phyloP scores from a whole-genome alignment of 2,797 vertebrate species.

The Novumbra hubbsi region DNA sequence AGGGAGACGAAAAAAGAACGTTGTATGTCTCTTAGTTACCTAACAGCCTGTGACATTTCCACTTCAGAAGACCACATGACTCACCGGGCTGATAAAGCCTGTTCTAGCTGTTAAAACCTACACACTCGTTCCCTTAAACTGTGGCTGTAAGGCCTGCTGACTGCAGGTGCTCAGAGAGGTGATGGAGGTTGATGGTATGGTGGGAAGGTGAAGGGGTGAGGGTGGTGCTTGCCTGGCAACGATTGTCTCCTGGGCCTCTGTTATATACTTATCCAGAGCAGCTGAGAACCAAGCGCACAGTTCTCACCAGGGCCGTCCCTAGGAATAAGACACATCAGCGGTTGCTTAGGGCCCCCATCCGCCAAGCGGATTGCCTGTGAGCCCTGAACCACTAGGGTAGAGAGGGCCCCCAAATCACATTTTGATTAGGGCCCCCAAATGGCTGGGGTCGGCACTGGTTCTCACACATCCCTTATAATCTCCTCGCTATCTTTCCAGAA shows the following conservation, averaged over 20 bases:
- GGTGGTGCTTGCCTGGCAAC: background rate
- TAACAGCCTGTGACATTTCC: background rate
- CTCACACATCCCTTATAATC: background rate
- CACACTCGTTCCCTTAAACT: background rate
- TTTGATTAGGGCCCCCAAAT: too few relatives aligned
- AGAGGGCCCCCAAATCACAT: too few relatives aligned
- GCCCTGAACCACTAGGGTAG: too few relatives aligned
- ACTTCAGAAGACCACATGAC: background rate
- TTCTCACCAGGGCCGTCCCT: too few relatives aligned
- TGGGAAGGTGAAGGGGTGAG: background rate
- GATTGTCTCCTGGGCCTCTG: background rate
- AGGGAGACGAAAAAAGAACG: background rate
- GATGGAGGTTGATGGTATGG: background rate
- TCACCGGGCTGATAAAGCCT: background rate
- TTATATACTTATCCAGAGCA: background rate
- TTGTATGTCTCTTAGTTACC: background rate
- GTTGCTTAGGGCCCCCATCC: too few relatives aligned
- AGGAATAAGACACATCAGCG: too few relatives aligned
- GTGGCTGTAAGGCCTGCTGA: background rate
- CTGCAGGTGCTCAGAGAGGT: background rate
- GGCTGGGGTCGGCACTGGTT: too few relatives aligned
- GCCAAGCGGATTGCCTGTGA: too few relatives aligned
- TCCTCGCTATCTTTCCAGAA: background rate
- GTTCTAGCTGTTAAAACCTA: background rate
- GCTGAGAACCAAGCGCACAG: background rate